phyloP scores from a whole-genome alignment of 2,113 vertebrate species.

The Labrus mixtus region DNA sequence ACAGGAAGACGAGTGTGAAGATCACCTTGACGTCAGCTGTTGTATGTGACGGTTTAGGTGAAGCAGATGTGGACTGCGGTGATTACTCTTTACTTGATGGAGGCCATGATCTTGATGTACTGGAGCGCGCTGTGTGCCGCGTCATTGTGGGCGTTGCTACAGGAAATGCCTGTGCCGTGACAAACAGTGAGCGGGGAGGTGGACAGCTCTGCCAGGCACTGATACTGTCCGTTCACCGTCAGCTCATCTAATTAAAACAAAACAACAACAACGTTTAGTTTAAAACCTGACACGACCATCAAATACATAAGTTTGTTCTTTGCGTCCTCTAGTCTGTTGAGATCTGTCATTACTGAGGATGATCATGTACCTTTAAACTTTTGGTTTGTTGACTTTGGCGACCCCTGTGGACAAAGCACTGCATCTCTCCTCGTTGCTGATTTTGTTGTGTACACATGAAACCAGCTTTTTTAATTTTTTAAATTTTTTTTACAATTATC shows the following conservation, averaged over 20 bases:
- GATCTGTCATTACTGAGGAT: no score
- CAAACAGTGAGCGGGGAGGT: conserved; percentile 87
- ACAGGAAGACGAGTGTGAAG: conserved; percentile 24
- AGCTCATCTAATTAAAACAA: conserved; percentile 81
- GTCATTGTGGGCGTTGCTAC: conserved; percentile 85
- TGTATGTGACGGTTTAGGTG: conserved; percentile 1
- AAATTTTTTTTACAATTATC: no score
- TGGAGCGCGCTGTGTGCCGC: conserved; percentile 88
- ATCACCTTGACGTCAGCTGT: conserved; percentile 16
- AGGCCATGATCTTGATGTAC: conserved; percentile 87
- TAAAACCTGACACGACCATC: no score
- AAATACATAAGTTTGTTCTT: no score
- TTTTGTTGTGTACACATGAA: no score
- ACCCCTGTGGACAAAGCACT: no score
- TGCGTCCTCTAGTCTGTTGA: no score
- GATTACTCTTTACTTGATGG: conserved; percentile 66
- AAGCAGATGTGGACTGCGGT: neutral
- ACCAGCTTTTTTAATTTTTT: no score
- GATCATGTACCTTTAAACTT: no score
- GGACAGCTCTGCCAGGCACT: conserved; percentile 88
- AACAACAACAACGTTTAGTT: neutral
- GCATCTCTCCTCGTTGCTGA: no score
- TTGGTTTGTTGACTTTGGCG: no score
- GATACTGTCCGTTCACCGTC: conserved; percentile 88
- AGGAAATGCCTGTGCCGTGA: conserved; percentile 87